A percentile compares a stretch with the other conserved stretches of the same genome.
Conservation (phyloP, 2,797 vertebrate genomes). For the Poeciliopsis paucimaculata region DNA sequence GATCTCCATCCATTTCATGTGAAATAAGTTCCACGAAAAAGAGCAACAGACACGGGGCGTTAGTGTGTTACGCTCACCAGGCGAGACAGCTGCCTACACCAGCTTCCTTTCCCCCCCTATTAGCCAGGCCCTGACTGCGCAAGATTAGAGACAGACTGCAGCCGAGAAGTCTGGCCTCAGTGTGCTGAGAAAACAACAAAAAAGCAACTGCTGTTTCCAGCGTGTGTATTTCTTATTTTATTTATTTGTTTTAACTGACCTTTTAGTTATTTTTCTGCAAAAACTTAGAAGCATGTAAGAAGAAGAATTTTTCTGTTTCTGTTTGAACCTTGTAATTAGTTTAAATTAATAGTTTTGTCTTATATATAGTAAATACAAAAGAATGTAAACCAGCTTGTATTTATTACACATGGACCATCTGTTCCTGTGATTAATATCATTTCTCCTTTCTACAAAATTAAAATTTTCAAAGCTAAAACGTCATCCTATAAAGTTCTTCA, state of each 20-base stretch:
- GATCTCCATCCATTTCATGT: slow-evolving; percentile 72
- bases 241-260: slow-evolving; percentile 44
- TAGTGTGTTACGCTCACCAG: slow-evolving; percentile 59
- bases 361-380: background rate
- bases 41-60: slow-evolving; percentile 60
- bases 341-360: slow-evolving; percentile 1
- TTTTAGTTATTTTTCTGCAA: slow-evolving; percentile 48
- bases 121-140: slow-evolving; percentile 55
- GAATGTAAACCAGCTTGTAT: background rate
- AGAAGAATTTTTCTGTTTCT: slow-evolving; percentile 15
- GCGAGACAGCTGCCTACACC: slow-evolving; percentile 64
- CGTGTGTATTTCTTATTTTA: slow-evolving; percentile 38
- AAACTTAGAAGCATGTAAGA: slow-evolving; percentile 31
- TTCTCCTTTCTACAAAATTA: background rate
- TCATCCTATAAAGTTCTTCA: background rate
- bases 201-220: slow-evolving; percentile 53
- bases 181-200: slow-evolving; percentile 65
- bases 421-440: background rate
- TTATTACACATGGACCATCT: background rate
- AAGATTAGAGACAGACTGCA: slow-evolving; percentile 79
- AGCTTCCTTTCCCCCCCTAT: slow-evolving; percentile 63
- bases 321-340: slow-evolving; percentile 18
- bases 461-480: background rate
- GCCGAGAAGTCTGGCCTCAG: slow-evolving; percentile 51
- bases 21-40: slow-evolving; percentile 71